Conservation (phyloP, 2,113 vertebrate genomes). For the Cygnus atratus region DNA sequence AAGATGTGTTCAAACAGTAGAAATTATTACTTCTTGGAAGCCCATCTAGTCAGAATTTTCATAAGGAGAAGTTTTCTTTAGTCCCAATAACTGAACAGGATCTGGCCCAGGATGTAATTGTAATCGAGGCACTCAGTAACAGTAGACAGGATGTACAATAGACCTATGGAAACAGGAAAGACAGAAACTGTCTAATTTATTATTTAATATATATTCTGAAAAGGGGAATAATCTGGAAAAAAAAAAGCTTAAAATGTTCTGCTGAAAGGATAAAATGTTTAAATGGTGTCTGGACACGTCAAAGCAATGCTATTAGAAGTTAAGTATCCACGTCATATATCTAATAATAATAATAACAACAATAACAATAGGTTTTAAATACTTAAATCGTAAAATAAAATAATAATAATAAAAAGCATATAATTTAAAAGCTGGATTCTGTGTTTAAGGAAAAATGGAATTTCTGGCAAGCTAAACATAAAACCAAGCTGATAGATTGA, state of each 20-base stretch:
- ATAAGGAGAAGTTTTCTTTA: not conserved
- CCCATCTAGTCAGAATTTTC: not conserved
- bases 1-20: not conserved
- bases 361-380: too few species aligned
- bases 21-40: not conserved
- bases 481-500: not conserved
- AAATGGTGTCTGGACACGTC: too few species aligned
- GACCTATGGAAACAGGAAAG: not conserved
- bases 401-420: too few species aligned
- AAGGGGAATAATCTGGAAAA: not conserved
- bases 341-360: too few species aligned
- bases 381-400: too few species aligned
- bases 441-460: not conserved
- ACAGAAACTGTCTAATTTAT: not conserved
- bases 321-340: too few species aligned
- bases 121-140: not conserved
- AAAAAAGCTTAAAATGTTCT: too few species aligned
- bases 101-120: not conserved
- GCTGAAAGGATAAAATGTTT: too few species aligned
- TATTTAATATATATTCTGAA: not conserved
- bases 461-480: not conserved
- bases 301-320: too few species aligned
- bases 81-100: not conserved
- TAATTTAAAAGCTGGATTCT: too few species aligned
- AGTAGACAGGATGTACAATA: accelerated